phyloP scores from a whole-genome alignment of 2,113 vertebrate species.

The Callopanchax toddi region DNA sequence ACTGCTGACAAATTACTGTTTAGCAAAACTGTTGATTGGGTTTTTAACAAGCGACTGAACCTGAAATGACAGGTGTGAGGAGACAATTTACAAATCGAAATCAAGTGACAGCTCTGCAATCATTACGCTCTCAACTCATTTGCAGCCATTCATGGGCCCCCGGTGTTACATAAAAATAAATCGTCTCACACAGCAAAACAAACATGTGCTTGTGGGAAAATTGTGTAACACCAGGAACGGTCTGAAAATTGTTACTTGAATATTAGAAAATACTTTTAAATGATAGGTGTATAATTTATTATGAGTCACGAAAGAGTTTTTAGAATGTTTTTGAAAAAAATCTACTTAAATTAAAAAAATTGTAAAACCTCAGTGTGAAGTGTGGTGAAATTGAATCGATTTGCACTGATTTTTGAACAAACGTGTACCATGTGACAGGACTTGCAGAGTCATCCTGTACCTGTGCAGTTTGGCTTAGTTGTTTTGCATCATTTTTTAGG shows the following conservation, averaged over 20 bases:
- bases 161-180: slow-evolving; percentile 25
- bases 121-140: slow-evolving; percentile 43
- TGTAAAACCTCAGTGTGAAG: too few relatives aligned
- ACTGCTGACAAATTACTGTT: slow-evolving; percentile 53
- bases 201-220: slow-evolving; percentile 20
- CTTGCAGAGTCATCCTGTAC: too few relatives aligned
- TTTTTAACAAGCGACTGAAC: slow-evolving; percentile 50
- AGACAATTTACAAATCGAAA: slow-evolving; percentile 64
- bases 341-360: too few relatives aligned
- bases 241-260: not conserved
- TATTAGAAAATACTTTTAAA: not conserved
- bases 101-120: slow-evolving; percentile 66
- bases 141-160: slow-evolving; percentile 22
- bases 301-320: too few relatives aligned
- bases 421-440: too few relatives aligned
- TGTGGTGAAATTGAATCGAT: too few relatives aligned
- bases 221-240: slow-evolving; percentile 3
- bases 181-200: slow-evolving; percentile 12
- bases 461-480: too few relatives aligned
- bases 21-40: slow-evolving; percentile 51
- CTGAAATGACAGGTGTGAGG: slow-evolving; percentile 61
- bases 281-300: not conserved
- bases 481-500: too few relatives aligned
- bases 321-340: too few relatives aligned
- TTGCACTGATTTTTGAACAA: too few relatives aligned